Evolutionary conservation across 2,113 vertebrate species (phyloP).

Genomic region (Psilopsiagon aymara): DNA sequence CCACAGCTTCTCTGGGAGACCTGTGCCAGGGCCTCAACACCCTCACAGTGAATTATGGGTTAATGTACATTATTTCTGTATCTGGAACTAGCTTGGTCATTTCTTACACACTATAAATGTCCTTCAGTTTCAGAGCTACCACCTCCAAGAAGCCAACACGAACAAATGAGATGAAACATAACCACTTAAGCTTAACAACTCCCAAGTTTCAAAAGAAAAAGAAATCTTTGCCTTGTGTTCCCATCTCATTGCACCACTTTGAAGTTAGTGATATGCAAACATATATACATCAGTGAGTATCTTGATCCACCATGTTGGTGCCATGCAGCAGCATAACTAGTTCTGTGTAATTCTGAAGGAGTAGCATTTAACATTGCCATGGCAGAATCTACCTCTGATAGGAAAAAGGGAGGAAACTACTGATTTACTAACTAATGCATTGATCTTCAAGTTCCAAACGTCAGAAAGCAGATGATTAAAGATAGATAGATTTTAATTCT

Average conservation of each 20-base stretch:
- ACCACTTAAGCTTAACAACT: not conserved
- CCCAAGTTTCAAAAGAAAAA: not conserved
- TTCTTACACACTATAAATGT: not conserved
- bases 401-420: not conserved
- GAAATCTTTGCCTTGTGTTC: not conserved
- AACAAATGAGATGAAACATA: not conserved
- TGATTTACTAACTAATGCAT: not conserved
- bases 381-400: not conserved
- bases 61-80: not conserved
- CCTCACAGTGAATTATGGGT: not conserved
- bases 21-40: not conserved
- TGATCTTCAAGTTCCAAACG: slow-evolving; percentile 22
- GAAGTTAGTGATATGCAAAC: not conserved
- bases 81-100: not conserved
- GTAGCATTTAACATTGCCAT: not conserved
- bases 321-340: not conserved
- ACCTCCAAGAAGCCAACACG: not conserved
- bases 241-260: not conserved
- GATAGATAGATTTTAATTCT: not conserved
- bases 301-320: not conserved
- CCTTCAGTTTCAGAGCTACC: not conserved
- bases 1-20: not conserved
- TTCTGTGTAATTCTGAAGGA: not conserved
- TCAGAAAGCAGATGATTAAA: not conserved
- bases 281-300: not conserved